These are phyloP conservation scores for Thyatira batis DNA, from an alignment of 2,888 invertebrate genomes.

Conservation along the genomic window DNA sequence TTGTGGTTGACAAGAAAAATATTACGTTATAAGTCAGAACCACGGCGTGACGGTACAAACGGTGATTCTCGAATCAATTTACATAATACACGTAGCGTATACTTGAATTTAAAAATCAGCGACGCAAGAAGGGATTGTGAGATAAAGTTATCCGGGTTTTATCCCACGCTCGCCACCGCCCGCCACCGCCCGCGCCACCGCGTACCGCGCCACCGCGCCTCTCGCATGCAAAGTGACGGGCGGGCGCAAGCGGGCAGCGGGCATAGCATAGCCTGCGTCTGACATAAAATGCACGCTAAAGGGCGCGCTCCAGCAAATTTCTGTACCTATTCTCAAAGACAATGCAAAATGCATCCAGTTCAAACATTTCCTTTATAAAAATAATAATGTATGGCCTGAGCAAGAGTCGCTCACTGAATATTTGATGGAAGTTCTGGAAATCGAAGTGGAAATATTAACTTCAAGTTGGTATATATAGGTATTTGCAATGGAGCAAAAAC, in stretches of 20 bases:
- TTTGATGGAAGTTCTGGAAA: background rate
- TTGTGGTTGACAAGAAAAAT: constrained; percentile 8
- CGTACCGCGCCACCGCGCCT: constrained; percentile 14
- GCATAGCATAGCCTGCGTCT: constrained; percentile 51
- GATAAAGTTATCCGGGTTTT: constrained; percentile 62
- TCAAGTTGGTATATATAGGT: background rate
- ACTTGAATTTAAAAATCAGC: constrained; percentile 65
- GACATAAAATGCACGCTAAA: constrained; percentile 56
- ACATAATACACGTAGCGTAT: constrained; percentile 57
- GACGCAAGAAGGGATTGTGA: constrained; percentile 52
- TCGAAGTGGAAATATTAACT: background rate
- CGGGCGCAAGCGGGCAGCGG: constrained; percentile 16
- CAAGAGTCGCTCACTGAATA: background rate
- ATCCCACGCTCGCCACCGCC: constrained; percentile 36
- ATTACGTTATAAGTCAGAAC: constrained; percentile 6
- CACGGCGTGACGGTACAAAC: constrained; percentile 11
- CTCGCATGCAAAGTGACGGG: constrained; percentile 58
- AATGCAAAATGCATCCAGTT: constrained; percentile 29
- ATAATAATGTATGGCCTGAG: constrained; percentile 10
- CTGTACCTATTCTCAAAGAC: constrained; percentile 39
- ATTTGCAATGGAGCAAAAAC: background rate
- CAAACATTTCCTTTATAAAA: constrained; percentile 12
- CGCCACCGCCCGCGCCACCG: constrained; percentile 22
- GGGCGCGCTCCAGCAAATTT: constrained; percentile 33
- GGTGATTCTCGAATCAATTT: constrained; percentile 58